Conservation (phyloP, 2,888 invertebrate genomes). For the Tetropium fuscum region DNA sequence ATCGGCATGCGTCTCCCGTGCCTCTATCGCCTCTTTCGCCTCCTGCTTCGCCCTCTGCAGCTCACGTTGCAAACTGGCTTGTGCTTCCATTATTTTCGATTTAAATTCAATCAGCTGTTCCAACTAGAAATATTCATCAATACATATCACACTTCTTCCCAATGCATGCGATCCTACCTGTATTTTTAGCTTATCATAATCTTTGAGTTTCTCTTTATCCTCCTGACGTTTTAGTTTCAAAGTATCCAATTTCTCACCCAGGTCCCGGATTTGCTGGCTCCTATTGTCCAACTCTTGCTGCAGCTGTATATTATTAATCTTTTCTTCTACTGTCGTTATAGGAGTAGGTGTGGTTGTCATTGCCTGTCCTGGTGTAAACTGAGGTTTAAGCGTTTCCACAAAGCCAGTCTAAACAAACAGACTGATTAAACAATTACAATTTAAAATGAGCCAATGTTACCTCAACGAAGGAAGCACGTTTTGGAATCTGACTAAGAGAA, state of each 20-base stretch:
- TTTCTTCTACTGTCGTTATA: conserved; percentile 73
- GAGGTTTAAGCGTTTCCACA: conserved; percentile 89
- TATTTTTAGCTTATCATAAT: conserved; percentile 89
- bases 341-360: conserved; percentile 74
- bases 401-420: conserved; percentile 83
- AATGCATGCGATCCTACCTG: conserved; percentile 67
- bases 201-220: conserved; percentile 92
- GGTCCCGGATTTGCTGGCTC: conserved; percentile 83
- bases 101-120: conserved; percentile 97
- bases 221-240: conserved; percentile 87
- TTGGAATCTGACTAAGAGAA: conserved; percentile 66
- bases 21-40: conserved; percentile 89
- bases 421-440: neutral
- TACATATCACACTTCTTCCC: neutral
- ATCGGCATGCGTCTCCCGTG: conserved; percentile 88
- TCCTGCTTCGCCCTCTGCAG: conserved; percentile 89
- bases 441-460: conserved; percentile 63
- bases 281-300: conserved; percentile 74
- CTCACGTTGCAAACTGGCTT: conserved; percentile 88
- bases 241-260: conserved; percentile 94
- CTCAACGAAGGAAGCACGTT: conserved; percentile 88
- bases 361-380: conserved; percentile 88
- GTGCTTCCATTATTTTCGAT: conserved; percentile 91
- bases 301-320: conserved; percentile 66
- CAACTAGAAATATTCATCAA: conserved; percentile 62